Percentiles rank a stretch among this genome's conserved stretches.
phyloP scores from a whole-genome alignment of 2,797 vertebrate genomes.

The Carapus acus region DNA sequence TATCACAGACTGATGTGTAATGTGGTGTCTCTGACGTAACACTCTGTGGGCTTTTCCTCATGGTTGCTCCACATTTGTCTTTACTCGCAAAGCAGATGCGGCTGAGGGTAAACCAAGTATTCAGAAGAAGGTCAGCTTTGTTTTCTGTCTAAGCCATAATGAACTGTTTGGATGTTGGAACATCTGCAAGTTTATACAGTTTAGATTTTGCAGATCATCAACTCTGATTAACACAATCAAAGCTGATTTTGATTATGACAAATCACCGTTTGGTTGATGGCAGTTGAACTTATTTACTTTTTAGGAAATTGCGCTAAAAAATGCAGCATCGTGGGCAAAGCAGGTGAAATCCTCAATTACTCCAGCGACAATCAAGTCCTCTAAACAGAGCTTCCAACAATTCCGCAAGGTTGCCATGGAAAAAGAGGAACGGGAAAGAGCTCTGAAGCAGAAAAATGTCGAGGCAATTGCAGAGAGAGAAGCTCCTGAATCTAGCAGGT shows the following conservation, averaged over 20 bases:
- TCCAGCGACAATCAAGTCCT: constrained; percentile 73
- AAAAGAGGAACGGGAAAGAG: constrained; percentile 75
- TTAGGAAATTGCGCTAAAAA: constrained; percentile 80
- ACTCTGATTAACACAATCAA: no score
- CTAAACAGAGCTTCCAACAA: constrained; percentile 82
- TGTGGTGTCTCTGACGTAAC: constrained; percentile 26
- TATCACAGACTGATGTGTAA: no score
- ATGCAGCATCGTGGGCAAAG: constrained; percentile 79
- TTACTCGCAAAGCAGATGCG: constrained; percentile 30
- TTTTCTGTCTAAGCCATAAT: background rate
- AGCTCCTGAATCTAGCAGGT: constrained; percentile 71
- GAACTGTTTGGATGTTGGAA: background rate
- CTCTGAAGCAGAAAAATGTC: constrained; percentile 62
- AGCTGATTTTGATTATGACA: no score
- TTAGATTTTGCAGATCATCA: no score
- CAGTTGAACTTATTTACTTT: background rate
- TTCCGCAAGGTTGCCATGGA: constrained; percentile 83
- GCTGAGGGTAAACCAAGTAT: constrained; percentile 41
- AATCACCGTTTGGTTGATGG: no score
- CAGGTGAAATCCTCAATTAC: constrained; percentile 70
- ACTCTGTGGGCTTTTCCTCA: constrained; percentile 34
- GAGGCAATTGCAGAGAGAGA: constrained; percentile 51
- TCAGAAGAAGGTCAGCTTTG: constrained; percentile 61
- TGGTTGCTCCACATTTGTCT: constrained; percentile 9
- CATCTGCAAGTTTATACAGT: no score